Evolutionary conservation across 2,888 invertebrate species (phyloP).

Genomic region (Leptura quadrifasciata): DNA sequence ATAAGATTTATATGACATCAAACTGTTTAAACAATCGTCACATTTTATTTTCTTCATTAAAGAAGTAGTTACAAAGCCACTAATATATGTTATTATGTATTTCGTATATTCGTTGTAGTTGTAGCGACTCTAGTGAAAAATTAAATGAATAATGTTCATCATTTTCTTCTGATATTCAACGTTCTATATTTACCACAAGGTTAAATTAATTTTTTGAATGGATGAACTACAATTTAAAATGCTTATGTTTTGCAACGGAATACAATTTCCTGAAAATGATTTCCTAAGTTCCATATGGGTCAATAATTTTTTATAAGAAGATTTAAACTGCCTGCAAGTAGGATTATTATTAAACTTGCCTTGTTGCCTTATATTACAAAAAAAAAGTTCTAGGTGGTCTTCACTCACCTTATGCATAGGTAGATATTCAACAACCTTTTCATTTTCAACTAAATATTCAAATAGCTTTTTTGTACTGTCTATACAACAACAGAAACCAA

Average conservation of each 20-base stretch:
- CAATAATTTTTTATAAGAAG: slow-evolving; percentile 8
- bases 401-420: not conserved
- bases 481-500: slow-evolving; percentile 18
- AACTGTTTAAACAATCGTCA: not conserved
- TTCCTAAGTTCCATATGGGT: not conserved
- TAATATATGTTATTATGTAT: slow-evolving; percentile 2
- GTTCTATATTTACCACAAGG: slow-evolving; percentile 3
- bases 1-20: not conserved
- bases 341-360: slow-evolving; percentile 18
- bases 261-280: slow-evolving; percentile 14
- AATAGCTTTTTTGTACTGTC: not conserved
- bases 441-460: not conserved
- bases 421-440: not conserved
- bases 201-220: not conserved
- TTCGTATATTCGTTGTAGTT: not conserved
- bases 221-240: not conserved
- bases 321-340: slow-evolving; percentile 3
- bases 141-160: slow-evolving; percentile 6
- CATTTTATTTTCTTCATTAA: not conserved
- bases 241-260: not conserved
- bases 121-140: not conserved
- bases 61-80: not conserved
- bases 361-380: slow-evolving; percentile 1
- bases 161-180: not conserved
- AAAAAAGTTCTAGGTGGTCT: slow-evolving; percentile 1